Evolutionary conservation across 1,140 invertebrate genomes (phyloP), one percentile per base, ranked within the genome.

Genomic region (Phthorimaea operculella): DNA sequence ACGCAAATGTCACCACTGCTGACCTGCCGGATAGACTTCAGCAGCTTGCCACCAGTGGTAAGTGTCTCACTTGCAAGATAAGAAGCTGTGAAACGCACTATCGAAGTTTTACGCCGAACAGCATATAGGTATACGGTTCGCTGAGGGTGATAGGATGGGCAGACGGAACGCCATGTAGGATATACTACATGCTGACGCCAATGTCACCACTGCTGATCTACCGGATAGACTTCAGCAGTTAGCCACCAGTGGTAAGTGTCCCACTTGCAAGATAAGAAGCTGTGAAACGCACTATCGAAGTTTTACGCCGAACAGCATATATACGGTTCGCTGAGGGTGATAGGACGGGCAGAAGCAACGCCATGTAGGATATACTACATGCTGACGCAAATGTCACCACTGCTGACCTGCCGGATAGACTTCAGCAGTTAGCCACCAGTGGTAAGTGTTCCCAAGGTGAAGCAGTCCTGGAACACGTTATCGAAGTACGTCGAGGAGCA

Each of bases 81-180:
- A n/a, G n/a, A n/a, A n/a, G n/a, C n/a, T n/a, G n/a, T n/a, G n/a
- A n/a, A n/a, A n/a, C n/a, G n/a, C n/a, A n/a, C n/a, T n/a, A n/a
- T n/a, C n/a, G n/a, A n/a, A n/a, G n/a, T n/a, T n/a, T n/a, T n/a
- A n/a, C n/a, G n/a, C n/a, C n/a, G n/a, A n/a, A n/a, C n/a, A n/a
- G n/a, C n/a, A n/a, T n/a, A n/a, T n/a, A n/a, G n/a, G n/a, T n/a
- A n/a, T n/a, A n/a, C n/a, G n/a, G 64, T 94, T 95, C 72, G 83
- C 93, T 16, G 90, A 90, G 47, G 93, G 92, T 0, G 92, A 92
- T 1, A 86, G 93, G 56, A 93, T 92, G 1, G 93, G 93, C 6
- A 86, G 93, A 45, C 79, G 93, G 56, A 95, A 96, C 76, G 93
- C 93, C 1, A 80, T 95, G 76, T 90, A 92, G 2, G 90, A 94